Evolutionary conservation across 1,140 invertebrate genomes (phyloP), one percentile per base, ranked within the genome.

Genomic region (Drosophila ambigua): DNA sequence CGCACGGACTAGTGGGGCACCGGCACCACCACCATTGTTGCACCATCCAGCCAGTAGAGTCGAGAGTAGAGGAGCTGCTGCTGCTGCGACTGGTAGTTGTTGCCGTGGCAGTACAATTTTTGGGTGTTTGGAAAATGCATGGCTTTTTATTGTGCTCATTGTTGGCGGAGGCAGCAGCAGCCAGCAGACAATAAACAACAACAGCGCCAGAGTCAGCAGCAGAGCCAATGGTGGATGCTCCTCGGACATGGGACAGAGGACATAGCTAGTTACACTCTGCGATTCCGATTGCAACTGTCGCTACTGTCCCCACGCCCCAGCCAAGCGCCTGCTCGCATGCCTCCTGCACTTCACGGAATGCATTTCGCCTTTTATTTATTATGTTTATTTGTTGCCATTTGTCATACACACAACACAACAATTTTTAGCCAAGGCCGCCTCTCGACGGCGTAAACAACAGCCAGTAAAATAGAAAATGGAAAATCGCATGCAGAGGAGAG

Each of bases 61-160:
- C 23, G 51, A 39, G 31, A 58, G 50, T 57, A 54, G 31, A 26
- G 49, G 13, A 39, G 59, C 59, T 49, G 61, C 65, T 74, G 60
- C 26, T 69, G 16, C 20, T 20, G 1, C 20, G 20, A 20, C 20
- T 20, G 20, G 23, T 24, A 24, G 23, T 24, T 24, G 23, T 24
- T 24, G 23, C 23, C 23, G 23, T 24, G 59, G 60, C 9, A 4
- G 11, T 39, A 84, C 78, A 90, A 83, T 84, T 89, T 90, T 89
- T 84, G 84, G 35, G 80, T 89, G 80, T 90, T 89, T 90, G 84
- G 77, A 89, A 89, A 90, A 89, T 89, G 80, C 84, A 89, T 89
- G 73, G 85, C 85, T 89, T 89, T 85, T 84, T 84, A 84, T 89
- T 83, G 77, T 89, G 80, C 84, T 85, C 76, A 85, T 89, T 89